Evolutionary conservation across 2,113 vertebrate species (phyloP).

Genomic region (Pao palembangensis): DNA sequence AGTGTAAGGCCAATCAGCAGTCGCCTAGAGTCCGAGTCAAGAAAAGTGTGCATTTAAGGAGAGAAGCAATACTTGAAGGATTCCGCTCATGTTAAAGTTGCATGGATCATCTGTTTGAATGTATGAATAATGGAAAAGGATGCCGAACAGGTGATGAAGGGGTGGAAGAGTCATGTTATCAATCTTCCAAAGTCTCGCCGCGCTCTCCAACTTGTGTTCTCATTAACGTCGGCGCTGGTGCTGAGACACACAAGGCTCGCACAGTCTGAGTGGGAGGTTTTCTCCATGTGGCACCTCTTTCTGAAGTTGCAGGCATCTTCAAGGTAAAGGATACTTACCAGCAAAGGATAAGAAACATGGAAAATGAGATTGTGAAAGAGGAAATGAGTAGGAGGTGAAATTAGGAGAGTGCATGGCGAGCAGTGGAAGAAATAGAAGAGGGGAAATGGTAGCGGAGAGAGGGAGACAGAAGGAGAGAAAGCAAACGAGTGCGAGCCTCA

Average conservation of each 20-base stretch:
- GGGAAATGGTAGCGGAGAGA: slow-evolving; percentile 49
- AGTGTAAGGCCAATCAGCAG: too few species aligned
- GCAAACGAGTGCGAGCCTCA: slow-evolving; percentile 54
- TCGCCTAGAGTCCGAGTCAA: too few species aligned
- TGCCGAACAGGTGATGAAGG: slow-evolving; percentile 44
- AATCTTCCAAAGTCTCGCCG: slow-evolving; percentile 22
- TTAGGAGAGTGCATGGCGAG: slow-evolving; percentile 37
- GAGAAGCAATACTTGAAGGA: too few species aligned
- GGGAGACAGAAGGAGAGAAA: slow-evolving; percentile 1
- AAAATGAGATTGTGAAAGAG: slow-evolving; percentile 50
- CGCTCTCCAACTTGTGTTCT: neutral
- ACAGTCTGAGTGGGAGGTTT: slow-evolving; percentile 43
- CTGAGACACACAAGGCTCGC: slow-evolving; percentile 15
- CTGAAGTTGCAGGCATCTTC: slow-evolving; percentile 47
- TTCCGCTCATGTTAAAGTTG: slow-evolving; percentile 16
- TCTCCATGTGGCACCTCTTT: slow-evolving; percentile 24
- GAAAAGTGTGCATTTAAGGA: too few species aligned
- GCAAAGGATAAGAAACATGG: slow-evolving; percentile 37
- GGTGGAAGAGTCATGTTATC: slow-evolving; percentile 4
- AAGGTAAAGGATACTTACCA: slow-evolving; percentile 44
- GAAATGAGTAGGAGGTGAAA: slow-evolving; percentile 51
- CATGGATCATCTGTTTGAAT: slow-evolving; percentile 57
- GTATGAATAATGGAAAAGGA: slow-evolving; percentile 64
- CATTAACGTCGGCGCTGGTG: slow-evolving; percentile 22
- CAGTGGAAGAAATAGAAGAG: slow-evolving; percentile 55